These are phyloP conservation scores for Rhinoraja longicauda DNA, from an alignment of 2,797 vertebrate species.

Conservation along the genomic window DNA sequence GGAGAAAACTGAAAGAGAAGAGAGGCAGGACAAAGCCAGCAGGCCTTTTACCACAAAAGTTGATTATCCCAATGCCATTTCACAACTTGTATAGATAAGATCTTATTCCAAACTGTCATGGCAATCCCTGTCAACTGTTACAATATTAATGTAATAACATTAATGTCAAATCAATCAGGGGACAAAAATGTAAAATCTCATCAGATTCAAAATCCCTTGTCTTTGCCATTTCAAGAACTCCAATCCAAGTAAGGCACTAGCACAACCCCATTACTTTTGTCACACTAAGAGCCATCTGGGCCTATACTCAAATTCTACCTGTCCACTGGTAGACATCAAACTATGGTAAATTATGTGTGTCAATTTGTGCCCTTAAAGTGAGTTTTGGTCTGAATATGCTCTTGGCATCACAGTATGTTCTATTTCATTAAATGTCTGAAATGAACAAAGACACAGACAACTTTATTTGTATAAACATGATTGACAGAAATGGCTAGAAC, in stretches of 20 bases:
- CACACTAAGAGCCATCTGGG: background rate
- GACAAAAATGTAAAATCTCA: background rate
- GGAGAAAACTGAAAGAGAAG: too few relatives aligned
- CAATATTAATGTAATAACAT: background rate
- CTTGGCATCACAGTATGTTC: background rate
- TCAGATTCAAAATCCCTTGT: background rate
- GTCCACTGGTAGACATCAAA: too few relatives aligned
- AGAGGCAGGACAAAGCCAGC: too few relatives aligned
- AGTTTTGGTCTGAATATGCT: background rate
- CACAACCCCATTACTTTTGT: background rate
- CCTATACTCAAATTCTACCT: background rate
- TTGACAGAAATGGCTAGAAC: background rate
- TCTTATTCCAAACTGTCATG: background rate
- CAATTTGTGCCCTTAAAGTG: too few relatives aligned
- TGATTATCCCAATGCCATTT: background rate
- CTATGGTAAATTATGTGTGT: too few relatives aligned
- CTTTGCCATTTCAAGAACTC: background rate
- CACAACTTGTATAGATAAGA: background rate
- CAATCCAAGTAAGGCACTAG: background rate
- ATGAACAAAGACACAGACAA: background rate
- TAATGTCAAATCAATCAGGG: background rate
- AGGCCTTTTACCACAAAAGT: background rate
- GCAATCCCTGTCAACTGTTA: background rate
- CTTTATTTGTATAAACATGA: too few relatives aligned
- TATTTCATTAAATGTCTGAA: background rate